Base-by-base conservation (phyloP, 37 sponge, comb jelly and placozoan species). In the Beroe ovata region DNA sequence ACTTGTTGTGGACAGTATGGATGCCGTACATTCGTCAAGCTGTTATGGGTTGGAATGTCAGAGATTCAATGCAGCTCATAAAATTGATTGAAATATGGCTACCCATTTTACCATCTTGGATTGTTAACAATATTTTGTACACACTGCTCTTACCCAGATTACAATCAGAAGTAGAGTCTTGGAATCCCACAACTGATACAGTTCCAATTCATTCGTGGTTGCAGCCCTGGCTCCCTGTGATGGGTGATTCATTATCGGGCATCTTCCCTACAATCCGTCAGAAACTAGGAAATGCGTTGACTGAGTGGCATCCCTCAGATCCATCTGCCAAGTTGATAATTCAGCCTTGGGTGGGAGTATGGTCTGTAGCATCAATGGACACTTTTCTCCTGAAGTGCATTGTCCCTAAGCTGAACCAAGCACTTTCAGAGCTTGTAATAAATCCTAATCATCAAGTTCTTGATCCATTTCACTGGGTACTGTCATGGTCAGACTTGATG, bases 221-320 rank as follows among this genome's bases (percentile, higher is more conserved):
- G 6, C 99, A 96, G 54, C 99, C 99, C 29, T 99, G 99, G 99
- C 90, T 96, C 2, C 93, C 95, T 16, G 58, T 99, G 26, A 92
- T 95, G 92, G 90, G 96, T 93, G 64, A 90, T 93, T 28, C 54
- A n/a, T 19, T 77, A 54, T 39, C 84, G 1, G 84, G 33, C 11
- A 66, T 96, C 30, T 99, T 92, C 77, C 89, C 93, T 8, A 60
- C 94, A 60, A 96, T 99, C 42, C 90, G 99, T 1, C 91, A 93
- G 72, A 99, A 95, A 92, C 90, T 99, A 39, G 95, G 95, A 25
- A 89, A 90, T 64, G 99, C 96, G 22, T 92, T 99, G 62, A 92
- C 91, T 29, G 91, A 92, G 60, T 96, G 96, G 96, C 94, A 95
- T 38, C 99, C 99, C 11, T 96, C 95, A 59, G 99, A 95, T 66